Evolutionary conservation across 2,113 vertebrate species (phyloP), one percentile per base, ranked within the genome.

Genomic region (Forbesichthys agassizii): DNA sequence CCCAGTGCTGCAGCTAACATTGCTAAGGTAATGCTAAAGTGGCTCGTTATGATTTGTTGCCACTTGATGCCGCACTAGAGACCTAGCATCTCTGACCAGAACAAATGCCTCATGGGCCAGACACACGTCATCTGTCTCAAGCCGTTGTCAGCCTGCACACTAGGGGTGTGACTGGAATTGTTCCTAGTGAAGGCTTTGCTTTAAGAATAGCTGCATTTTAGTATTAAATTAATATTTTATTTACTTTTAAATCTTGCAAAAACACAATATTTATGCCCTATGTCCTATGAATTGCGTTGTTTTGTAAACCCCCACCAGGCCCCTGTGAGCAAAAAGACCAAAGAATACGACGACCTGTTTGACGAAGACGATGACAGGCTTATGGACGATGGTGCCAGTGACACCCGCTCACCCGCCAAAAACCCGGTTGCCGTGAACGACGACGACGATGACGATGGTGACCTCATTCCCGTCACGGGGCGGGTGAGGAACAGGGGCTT

Each of bases 261-360:
- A 27, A 27, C 27, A 27, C 27, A 20, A 20, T 7, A 53, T 53
- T 53, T 53, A 2, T 11, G 14, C 49, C 49, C 5, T 14, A 52
- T 53, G 11, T 2, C 14, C 51, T 13, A 13, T 27, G 14, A 11
- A 42, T 42, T 42, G 36, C 36, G 27, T 27, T 27, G 27, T 2
- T 27, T 27, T 27, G 27, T 27, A 27, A 27, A 27, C 27, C 27
- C 27, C 2, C 27, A 27, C 27, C 74, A 88, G 86, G 77, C 63
- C 0, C 4, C 78, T 0, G 69, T 46, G 2, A 78, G 51, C 14
- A 85, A 83, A n/a, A 3, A 68, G 1, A 68, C 65, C 0, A 93
- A 92, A 49, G 92, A 92, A 74, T 98, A 95, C 5, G 89, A 93
- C 0, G 92, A 93, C 64, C 93, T 99, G 72, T 99, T 99, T 78